Conservation (phyloP, 2,113 vertebrate species). For the Callipepla squamata region DNA sequence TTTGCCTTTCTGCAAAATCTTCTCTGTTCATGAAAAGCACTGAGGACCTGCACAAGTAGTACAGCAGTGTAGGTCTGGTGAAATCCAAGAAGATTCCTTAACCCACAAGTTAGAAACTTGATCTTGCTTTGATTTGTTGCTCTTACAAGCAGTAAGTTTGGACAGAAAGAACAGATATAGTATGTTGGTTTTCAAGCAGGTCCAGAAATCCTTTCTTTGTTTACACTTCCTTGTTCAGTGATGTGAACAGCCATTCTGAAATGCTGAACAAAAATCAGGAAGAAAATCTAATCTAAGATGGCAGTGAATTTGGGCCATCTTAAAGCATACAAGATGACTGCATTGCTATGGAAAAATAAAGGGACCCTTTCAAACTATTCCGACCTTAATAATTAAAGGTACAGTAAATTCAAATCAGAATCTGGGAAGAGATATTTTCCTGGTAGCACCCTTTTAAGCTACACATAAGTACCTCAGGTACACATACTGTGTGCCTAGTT, state of each 20-base stretch:
- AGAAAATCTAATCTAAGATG: background rate
- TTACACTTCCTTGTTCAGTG: background rate
- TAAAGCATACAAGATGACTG: background rate
- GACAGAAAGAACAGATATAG: background rate
- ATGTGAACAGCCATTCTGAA: background rate
- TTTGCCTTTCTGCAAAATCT: background rate
- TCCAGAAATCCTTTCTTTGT: background rate
- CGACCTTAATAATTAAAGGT: background rate
- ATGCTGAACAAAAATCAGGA: background rate
- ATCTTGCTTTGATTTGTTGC: background rate
- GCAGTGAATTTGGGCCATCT: background rate
- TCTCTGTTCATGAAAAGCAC: background rate
- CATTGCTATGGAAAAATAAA: background rate
- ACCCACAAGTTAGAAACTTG: background rate
- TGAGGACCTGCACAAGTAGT: background rate
- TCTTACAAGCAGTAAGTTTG: background rate
- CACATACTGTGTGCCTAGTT: background rate
- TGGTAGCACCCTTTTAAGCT: background rate
- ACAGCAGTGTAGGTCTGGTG: background rate
- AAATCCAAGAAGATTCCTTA: background rate
- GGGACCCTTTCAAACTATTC: background rate
- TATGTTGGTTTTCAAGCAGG: background rate
- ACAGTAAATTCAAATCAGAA: background rate
- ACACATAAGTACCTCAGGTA: background rate
- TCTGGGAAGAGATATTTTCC: background rate